Evolutionary conservation across 1,140 invertebrate genomes (phyloP), one percentile per base, ranked within the genome.

Genomic region (Drosophila bifasciata): DNA sequence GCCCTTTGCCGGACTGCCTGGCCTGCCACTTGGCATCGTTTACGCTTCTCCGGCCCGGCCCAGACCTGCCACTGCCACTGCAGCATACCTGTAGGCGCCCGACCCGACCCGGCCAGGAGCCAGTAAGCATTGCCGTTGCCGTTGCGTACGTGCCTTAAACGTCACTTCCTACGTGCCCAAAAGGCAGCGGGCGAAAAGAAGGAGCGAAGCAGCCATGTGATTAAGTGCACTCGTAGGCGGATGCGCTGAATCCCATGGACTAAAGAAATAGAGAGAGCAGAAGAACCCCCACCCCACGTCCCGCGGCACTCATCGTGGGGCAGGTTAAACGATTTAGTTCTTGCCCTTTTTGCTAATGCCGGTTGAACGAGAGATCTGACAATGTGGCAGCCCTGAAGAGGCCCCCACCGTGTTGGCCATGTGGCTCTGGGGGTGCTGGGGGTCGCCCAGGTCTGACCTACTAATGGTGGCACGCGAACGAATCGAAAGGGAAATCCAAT

Each of bases 21-120:
- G 58, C 59, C 57, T 86, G 78, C 83, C 81, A 86, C 81, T 86
- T 86, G 81, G 81, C 81, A 86, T 75, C 81, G 81, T 86, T 86
- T 86, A 86, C 62, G 83, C 83, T 50, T 56, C 63, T 74, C 52
- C 43, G 13, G 55, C 61, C 52, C 43, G 13, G 55, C 61, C 39
- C 32, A 55, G 66, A 49, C 62, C 11, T 61, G 61, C 46, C 60
- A 41, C 61, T 51, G 58, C 45, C 32, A 13, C 9, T 36, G 32
- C 32, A 11, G 28, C 51, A 13, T 56, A 67, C 62, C 64, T 68
- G 64, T 68, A 49, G 32, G 19, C 64, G 21, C 59, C 21, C 64
- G 21, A 48, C 21, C 11, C 19, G 4, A 16, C 39, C 6, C 11
- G 11, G 32, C 11, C 32, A 36, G 32, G 32, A 36, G 32, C 32